Base-by-base conservation (phyloP, 2,797 vertebrate genomes). In the Echeneis naucrates region DNA sequence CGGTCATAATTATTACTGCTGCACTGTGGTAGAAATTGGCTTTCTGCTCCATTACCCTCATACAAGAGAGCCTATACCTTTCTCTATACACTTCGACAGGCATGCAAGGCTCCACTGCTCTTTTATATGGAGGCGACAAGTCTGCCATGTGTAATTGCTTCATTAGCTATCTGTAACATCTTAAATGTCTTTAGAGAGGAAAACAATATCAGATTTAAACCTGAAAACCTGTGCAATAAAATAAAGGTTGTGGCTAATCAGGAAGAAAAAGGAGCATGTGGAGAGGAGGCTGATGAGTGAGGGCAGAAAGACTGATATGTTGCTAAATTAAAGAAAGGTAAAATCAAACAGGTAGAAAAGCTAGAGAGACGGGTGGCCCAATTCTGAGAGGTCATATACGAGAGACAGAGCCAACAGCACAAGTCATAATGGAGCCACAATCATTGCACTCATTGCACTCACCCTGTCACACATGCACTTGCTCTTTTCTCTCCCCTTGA, bases 31-130 rank as follows among this genome's bases (percentile, higher is more conserved):
- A 80, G 61, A 87, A n/a, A 90, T 89, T 87, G 79, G 74, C 72
- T 89, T 83, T 89, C 78, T 81, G 75, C 88, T 80, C 82, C 87
- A 91, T 92, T 92, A 89, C 71, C 78, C 67, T 70, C 60, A 54
- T 77, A 80, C 71, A 82, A 42, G 16, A 50, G 33, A 79, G 45
- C 61, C 53, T 82, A 63, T 75, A 73, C 81, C 10, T 66, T 35
- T 71, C 42, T 68, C 26, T 73, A 17, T 78, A 64, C 79, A 77
- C 61, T 79, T 85, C 57, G 47, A 52, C 55, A 55, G 68, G 69
- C 81, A 53, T 68, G 42, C 56, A 40, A 80, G 71, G 70, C 77
- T 80, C 80, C 64, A 66, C 70, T 74, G 71, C 84, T 64, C 55
- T 63, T 52, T 81, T 72, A 70, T 66, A 72, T 56, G 37, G 60